Percentiles rank a stretch among this genome's conserved stretches.
These are phyloP conservation scores for Caenorhabditis sp. DNA, from an alignment of 2,888 invertebrate species.

Conservation along the genomic window DNA sequence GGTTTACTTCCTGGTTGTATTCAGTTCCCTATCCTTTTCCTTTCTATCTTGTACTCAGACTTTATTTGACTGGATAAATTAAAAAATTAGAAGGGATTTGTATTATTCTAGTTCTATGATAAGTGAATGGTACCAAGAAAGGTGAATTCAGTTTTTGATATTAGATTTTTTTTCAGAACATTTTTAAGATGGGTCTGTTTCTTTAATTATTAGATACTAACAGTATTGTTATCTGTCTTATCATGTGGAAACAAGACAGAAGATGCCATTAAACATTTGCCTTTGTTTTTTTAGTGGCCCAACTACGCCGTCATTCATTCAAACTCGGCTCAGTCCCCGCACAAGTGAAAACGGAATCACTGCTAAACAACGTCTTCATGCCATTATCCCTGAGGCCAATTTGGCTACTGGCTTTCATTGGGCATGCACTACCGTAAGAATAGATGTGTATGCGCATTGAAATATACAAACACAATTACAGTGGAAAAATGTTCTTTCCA, in stretches of 20 bases:
- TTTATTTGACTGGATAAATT: slow-evolving; percentile 17
- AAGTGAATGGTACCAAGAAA: slow-evolving; percentile 52
- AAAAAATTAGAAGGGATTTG: slow-evolving; percentile 35
- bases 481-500: slow-evolving; percentile 26
- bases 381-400: slow-evolving; percentile 75
- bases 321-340: slow-evolving; percentile 64
- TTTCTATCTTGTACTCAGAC: background rate
- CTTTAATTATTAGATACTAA: no score
- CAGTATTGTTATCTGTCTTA: no score
- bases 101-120: slow-evolving; percentile 48
- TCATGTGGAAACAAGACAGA: slow-evolving; percentile 34
- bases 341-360: slow-evolving; percentile 42
- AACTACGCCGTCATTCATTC: slow-evolving; percentile 64
- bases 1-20: slow-evolving; percentile 57
- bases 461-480: slow-evolving; percentile 9
- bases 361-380: slow-evolving; percentile 78
- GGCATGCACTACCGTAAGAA: slow-evolving; percentile 76
- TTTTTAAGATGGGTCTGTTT: no score
- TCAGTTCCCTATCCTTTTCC: slow-evolving; percentile 31
- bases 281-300: slow-evolving; percentile 67
- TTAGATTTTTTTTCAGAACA: background rate
- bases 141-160: slow-evolving; percentile 25
- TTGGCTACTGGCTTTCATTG: slow-evolving; percentile 82
- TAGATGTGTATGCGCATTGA: background rate
- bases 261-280: background rate